Base-by-base conservation (phyloP, 2,888 invertebrate species). In the Perithous albicinctus region DNA sequence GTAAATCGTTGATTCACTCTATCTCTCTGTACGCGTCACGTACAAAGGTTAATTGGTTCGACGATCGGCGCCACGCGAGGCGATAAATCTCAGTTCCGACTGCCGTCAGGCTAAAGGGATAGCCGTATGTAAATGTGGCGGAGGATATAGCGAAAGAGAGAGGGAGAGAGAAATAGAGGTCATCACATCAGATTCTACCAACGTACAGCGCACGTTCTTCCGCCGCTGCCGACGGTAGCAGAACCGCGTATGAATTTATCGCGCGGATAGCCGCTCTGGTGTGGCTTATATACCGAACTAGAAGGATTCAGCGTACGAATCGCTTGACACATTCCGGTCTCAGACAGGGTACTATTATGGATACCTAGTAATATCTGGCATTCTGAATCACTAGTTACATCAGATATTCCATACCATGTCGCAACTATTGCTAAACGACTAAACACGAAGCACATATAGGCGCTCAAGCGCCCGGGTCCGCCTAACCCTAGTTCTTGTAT, bases 1-100 rank as follows among this genome's bases (percentile, higher is more conserved):
- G 82, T 82, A 82, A 82, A 82, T 82, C 82, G 78, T 82, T 82
- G 82, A 82, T 82, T 82, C 82, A 73, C 78, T 82, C 76, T 82
- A 79, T 79, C 76, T 82, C 75, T 63, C 76, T 76, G 79, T 79
- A 82, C 82, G 82, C 82, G 82, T 82, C 82, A 82, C 82, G 79
- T 82, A 82, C 82, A 82, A 85, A 84, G 84, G 82, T 83, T 85
- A 85, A 85, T 85, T 85, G 85, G 84, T 85, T 85, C 85, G 85
- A 85, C 85, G 85, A 82, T 82, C 82, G 84, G 82, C 61, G 80
- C 84, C 85, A 85, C 82, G 79, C 85, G 84, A 85, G 64, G 82
- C 83, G 72, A 85, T 85, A 85, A 85, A 85, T 85, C 83, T 81
- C 83, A 78, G 79, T 82, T 82, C 82, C 82, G 82, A 82, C 79